A percentile compares a stretch with the other conserved stretches of the same genome.
phyloP scores from a whole-genome alignment of 2,797 vertebrate species.

The Erethizon dorsatum region DNA sequence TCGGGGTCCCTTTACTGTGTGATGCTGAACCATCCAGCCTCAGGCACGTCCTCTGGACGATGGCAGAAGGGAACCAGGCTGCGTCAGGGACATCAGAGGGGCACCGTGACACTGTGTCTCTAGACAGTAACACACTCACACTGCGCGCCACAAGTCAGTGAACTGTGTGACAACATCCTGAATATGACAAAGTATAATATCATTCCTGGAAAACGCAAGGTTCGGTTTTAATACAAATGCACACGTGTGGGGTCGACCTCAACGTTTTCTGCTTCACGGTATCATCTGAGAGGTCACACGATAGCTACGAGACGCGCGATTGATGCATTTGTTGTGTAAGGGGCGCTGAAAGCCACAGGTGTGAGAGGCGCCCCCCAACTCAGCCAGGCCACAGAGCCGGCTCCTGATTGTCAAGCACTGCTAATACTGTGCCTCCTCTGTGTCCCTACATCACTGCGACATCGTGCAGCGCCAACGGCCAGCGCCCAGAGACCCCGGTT shows the following conservation, averaged over 20 bases:
- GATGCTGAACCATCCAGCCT: neutral
- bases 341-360: neutral
- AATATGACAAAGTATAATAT: neutral
- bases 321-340: neutral
- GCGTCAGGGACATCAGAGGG: too few relatives aligned
- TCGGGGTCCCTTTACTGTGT: neutral
- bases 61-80: neutral
- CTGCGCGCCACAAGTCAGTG: neutral
- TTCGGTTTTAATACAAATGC: neutral
- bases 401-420: neutral
- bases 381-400: neutral
- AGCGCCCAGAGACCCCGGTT: too few relatives aligned
- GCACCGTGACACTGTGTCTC: too few relatives aligned
- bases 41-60: too few relatives aligned
- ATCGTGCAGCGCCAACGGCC: too few relatives aligned
- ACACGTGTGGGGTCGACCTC: neutral
- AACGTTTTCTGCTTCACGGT: neutral
- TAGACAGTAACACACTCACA: too few relatives aligned
- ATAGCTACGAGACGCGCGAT: neutral
- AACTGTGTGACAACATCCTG: neutral
- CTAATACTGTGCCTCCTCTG: neutral
- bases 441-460: too few relatives aligned
- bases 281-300: neutral
- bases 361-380: neutral
- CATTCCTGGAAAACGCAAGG: conserved; percentile 2